Conservation (phyloP, 2,888 invertebrate genomes). For the Eupithecia pulchellata region DNA sequence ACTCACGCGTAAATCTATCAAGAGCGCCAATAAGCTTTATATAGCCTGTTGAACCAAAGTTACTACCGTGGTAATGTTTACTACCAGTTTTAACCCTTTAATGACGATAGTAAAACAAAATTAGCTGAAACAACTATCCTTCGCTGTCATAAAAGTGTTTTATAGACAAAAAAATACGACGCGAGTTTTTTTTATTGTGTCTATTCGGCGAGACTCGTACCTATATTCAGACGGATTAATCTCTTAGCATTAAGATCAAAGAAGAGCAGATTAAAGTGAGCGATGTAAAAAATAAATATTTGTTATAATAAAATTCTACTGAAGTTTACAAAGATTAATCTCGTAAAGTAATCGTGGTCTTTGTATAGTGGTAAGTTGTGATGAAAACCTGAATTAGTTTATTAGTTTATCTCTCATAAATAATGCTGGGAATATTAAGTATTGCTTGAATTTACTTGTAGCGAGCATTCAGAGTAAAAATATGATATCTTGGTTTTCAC, state of each 20-base stretch:
- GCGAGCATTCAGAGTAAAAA: too few species aligned
- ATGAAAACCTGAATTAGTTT: neutral
- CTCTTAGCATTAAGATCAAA: conserved; percentile 42
- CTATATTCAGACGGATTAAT: conserved; percentile 29
- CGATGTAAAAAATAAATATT: conserved; percentile 31
- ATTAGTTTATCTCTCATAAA: neutral
- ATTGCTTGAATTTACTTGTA: neutral
- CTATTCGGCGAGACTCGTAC: conserved; percentile 14
- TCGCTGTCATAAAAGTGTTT: conserved; percentile 36
- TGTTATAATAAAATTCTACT: conserved; percentile 14
- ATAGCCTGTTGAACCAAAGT: conserved; percentile 43
- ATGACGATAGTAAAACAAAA: conserved; percentile 45
- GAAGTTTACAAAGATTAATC: conserved; percentile 16
- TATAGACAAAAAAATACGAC: conserved; percentile 24
- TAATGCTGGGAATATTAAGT: neutral
- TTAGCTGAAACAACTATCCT: conserved; percentile 45
- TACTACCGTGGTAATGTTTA: conserved; percentile 43
- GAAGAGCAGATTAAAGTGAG: conserved; percentile 37
- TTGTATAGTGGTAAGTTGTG: neutral
- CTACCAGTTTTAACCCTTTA: conserved; percentile 42
- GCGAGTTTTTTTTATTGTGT: conserved; percentile 12
- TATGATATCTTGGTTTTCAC: too few species aligned
- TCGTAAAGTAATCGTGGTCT: neutral
- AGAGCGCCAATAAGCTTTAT: conserved; percentile 25
- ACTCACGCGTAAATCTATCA: neutral